Evolutionary conservation across 2,113 vertebrate species (phyloP).

Genomic region (Xiphophorus maculatus): DNA sequence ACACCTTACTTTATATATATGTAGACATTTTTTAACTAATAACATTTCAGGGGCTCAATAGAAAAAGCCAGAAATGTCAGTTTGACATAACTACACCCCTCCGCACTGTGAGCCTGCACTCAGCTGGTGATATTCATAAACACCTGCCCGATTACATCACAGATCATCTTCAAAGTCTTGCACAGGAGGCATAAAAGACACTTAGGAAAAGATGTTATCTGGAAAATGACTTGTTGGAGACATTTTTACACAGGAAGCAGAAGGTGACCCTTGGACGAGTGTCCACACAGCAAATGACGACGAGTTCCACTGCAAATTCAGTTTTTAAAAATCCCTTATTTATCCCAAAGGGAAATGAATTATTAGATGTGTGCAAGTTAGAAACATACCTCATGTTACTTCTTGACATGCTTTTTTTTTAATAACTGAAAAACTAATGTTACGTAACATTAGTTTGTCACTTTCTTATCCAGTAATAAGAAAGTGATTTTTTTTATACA

Average conservation of each 20-base stretch:
- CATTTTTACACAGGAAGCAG: neutral
- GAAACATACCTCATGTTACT: too few relatives aligned
- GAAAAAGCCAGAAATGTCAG: too few relatives aligned
- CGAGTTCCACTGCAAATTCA: slow-evolving; percentile 7
- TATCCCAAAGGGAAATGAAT: too few relatives aligned
- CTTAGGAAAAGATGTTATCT: slow-evolving; percentile 40
- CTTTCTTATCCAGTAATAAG: too few relatives aligned
- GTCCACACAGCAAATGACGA: neutral
- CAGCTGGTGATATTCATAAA: neutral
- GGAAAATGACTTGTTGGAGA: neutral
- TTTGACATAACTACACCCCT: too few relatives aligned
- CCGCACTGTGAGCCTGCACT: neutral
- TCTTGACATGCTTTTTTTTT: neutral
- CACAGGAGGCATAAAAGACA: neutral
- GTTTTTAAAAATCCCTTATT: too few relatives aligned
- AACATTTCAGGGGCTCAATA: too few relatives aligned
- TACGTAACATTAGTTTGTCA: too few relatives aligned
- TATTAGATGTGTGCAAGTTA: neutral
- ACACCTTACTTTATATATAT: neutral
- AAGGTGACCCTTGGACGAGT: slow-evolving; percentile 52
- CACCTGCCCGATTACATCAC: neutral
- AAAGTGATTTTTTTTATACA: neutral
- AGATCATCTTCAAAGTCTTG: neutral
- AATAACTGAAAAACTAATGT: too few relatives aligned
- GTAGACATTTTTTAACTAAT: too few relatives aligned